These are phyloP conservation scores for Melangyna quadrimaculata DNA, from an alignment of 2,888 invertebrate species.

Conservation along the genomic window DNA sequence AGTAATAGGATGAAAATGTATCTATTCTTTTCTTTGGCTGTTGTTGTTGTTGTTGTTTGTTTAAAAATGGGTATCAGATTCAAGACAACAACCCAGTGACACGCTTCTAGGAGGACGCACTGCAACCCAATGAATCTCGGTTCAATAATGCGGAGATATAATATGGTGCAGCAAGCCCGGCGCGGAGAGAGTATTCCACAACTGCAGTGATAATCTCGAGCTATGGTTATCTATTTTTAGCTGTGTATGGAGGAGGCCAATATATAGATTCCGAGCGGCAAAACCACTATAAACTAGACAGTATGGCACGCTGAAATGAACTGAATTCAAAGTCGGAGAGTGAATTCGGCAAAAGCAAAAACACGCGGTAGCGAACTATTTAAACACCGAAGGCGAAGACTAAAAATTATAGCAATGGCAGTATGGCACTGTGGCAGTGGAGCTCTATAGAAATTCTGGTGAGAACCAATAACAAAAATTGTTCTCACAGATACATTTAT, in stretches of 20 bases:
- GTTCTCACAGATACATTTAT: conserved; percentile 48
- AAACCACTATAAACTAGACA: conserved; percentile 55
- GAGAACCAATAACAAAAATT: conserved; percentile 28
- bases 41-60: background rate
- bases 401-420: background rate
- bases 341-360: conserved; percentile 42
- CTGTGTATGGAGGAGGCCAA: conserved; percentile 14
- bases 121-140: conserved; percentile 48
- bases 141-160: conserved; percentile 68
- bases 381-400: conserved; percentile 6
- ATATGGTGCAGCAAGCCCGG: conserved; percentile 52
- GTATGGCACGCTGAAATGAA: conserved; percentile 61
- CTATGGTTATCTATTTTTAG: conserved; percentile 28
- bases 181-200: conserved; percentile 43
- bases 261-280: conserved; percentile 23
- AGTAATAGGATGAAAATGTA: conserved; percentile 40
- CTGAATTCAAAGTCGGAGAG: conserved; percentile 54
- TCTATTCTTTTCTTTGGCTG: conserved; percentile 22
- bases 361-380: conserved; percentile 45
- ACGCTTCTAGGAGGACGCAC: conserved; percentile 45
- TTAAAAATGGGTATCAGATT: background rate
- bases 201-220: conserved; percentile 60
- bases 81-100: conserved; percentile 51
- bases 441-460: conserved; percentile 13
- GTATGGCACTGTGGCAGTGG: conserved; percentile 21